Evolutionary conservation across 2,797 vertebrate genomes (phyloP).

Genomic region (Chaenodraco wilsoni): DNA sequence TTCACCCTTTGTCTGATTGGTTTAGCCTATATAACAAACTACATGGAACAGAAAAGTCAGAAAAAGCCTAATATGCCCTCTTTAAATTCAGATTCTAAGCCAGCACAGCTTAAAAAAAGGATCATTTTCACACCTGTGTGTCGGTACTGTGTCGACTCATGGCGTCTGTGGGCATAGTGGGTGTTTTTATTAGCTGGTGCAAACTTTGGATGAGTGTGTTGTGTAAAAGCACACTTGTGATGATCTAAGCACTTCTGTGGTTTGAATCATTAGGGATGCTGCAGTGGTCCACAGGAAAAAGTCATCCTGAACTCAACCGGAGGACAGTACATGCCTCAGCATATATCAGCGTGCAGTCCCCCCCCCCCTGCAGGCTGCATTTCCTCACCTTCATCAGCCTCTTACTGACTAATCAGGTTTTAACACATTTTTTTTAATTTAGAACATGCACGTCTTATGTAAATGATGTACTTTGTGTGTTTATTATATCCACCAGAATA

Average conservation of each 20-base stretch:
- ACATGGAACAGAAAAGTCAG: no score
- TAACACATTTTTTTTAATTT: slow-evolving; percentile 43
- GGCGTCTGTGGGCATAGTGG: slow-evolving; percentile 52
- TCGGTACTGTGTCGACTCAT: slow-evolving; percentile 47
- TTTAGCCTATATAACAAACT: no score
- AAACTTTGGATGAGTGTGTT: slow-evolving; percentile 62
- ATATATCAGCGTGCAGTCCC: slow-evolving; percentile 51
- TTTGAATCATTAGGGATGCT: slow-evolving; percentile 71
- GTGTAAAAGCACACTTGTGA: slow-evolving; percentile 69
- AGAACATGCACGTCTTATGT: slow-evolving; percentile 27
- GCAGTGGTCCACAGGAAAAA: slow-evolving; percentile 59
- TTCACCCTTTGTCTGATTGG: no score
- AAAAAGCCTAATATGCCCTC: no score
- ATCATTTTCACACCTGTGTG: slow-evolving; percentile 27
- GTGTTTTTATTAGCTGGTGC: slow-evolving; percentile 42
- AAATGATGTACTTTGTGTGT: slow-evolving; percentile 27
- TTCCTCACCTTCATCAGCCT: slow-evolving; percentile 44
- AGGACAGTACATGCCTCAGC: slow-evolving; percentile 64
- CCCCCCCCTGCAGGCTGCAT: slow-evolving; percentile 1
- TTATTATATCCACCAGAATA: background rate
- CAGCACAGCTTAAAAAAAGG: background rate
- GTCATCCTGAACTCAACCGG: slow-evolving; percentile 52
- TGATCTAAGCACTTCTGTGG: slow-evolving; percentile 74
- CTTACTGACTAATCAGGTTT: slow-evolving; percentile 38
- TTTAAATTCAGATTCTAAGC: slow-evolving; percentile 25